A percentile compares a stretch with the other conserved stretches of the same genome.
These are phyloP conservation scores for Platalea minor DNA, from an alignment of 2,797 vertebrate species.

Conservation along the genomic window DNA sequence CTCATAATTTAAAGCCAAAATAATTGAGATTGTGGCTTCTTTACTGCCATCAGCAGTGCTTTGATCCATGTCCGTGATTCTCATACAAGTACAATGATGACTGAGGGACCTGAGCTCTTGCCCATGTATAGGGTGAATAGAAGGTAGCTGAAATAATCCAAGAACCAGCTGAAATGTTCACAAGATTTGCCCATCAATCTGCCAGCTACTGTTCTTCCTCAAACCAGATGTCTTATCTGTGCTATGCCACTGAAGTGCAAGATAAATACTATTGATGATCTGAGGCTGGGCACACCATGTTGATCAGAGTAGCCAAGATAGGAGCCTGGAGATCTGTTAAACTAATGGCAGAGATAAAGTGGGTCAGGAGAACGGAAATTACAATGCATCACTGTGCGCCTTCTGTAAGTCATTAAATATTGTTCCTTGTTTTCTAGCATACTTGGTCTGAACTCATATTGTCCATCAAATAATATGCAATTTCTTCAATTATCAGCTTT, in stretches of 20 bases:
- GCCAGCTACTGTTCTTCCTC: background rate
- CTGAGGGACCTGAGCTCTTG: background rate
- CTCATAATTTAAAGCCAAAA: background rate
- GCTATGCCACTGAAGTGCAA: background rate
- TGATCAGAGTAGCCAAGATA: background rate
- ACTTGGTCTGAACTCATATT: background rate
- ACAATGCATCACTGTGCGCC: background rate
- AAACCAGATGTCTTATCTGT: background rate
- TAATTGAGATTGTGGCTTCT: background rate
- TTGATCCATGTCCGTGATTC: background rate
- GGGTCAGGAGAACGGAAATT: background rate
- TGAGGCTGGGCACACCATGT: background rate
- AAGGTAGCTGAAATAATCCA: background rate
- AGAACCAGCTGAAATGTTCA: background rate
- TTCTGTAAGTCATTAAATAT: background rate
- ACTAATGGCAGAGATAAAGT: background rate
- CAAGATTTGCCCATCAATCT: background rate
- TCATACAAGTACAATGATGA: background rate
- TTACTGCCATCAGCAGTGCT: background rate
- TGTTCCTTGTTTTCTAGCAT: background rate
- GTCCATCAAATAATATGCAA: background rate
- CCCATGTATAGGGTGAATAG: background rate
- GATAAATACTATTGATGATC: background rate
- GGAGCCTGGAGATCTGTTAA: background rate
- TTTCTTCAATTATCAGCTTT: background rate